Evolutionary conservation across 2,113 vertebrate genomes (phyloP), one percentile per base, ranked within the genome.

Genomic region (Cheilinus undulatus): DNA sequence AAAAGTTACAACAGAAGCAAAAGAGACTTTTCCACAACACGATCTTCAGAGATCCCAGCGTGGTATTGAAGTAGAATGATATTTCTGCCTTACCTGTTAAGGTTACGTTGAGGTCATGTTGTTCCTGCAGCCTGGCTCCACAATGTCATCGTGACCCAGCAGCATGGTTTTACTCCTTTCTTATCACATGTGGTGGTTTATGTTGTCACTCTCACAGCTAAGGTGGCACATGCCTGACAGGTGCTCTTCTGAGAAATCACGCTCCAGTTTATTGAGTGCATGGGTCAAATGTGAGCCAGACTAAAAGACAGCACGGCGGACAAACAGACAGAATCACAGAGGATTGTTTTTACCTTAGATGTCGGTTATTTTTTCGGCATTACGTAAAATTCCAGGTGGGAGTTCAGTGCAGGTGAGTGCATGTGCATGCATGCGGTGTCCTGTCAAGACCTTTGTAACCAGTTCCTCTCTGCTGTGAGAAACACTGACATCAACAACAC

Each of bases 391-490:
- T 7, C 14, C 2, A 19, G 15, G 8, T 40, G 24, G 14, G 14
- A 42, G 40, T 53, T 23, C 12, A 42, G 40, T 53, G 19, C 12
- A n/a, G 20, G 8, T 0, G 9, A 40, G 45, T 19, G 49, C 26
- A 17, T 1, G 22, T 30, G 38, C 24, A 24, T 4, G 32, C 3
- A 17, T 59, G 34, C 34, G 28, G 34, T 23, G 26, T 54, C 45
- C 38, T 14, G 10, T 12, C 30, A 17, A 34, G 49, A 80, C 64
- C 60, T 87, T 76, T 82, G 74, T 28, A 69, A 56, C 23, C 30
- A 13, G 27, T 57, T 42, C 30, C 13, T 11, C 3, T 45, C 0
- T 26, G 53, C 11, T 42, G 22, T 42, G 61, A 28, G 3, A 57
- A 30, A 43, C 7, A 36, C 5, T 58, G 40, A 53, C 46, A 51